Conservation (phyloP, 1,140 invertebrate species). For the Hestina assimilis region DNA sequence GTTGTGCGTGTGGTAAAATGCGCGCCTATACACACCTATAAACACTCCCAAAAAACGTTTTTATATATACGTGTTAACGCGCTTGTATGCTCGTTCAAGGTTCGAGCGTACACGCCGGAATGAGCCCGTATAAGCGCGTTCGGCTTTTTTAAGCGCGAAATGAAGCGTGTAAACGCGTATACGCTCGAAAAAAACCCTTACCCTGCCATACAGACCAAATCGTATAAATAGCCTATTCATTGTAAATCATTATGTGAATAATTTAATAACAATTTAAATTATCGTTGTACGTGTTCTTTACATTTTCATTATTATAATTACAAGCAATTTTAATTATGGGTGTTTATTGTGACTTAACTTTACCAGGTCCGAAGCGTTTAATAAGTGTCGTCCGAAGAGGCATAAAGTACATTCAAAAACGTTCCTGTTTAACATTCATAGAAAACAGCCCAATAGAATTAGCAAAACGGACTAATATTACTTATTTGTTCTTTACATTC, state of each 20-base stretch:
- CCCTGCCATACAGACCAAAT: too few species aligned
- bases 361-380: conserved; percentile 41
- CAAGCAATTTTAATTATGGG: neutral
- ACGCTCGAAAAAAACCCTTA: too few species aligned
- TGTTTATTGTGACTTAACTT: conserved; percentile 26
- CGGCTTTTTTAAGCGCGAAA: too few species aligned
- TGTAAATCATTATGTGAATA: too few species aligned
- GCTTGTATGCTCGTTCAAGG: too few species aligned
- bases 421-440: conserved; percentile 48
- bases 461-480: conserved; percentile 28
- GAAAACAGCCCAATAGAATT: conserved; percentile 37
- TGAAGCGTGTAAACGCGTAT: too few species aligned
- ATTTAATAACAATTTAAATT: too few species aligned
- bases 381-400: conserved; percentile 45
- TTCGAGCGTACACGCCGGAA: too few species aligned
- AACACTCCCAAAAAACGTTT: too few species aligned
- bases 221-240: too few species aligned
- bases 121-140: too few species aligned
- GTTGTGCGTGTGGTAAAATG: neutral
- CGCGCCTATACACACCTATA: neutral
- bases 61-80: too few species aligned
- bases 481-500: conserved; percentile 51
- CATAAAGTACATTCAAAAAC: conserved; percentile 37
- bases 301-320: neutral
- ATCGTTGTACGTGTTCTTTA: neutral